A percentile compares a stretch with the other conserved stretches of the same genome.
Evolutionary conservation across 2,888 invertebrate genomes (phyloP).

Genomic region (Mythimna albipuncta): DNA sequence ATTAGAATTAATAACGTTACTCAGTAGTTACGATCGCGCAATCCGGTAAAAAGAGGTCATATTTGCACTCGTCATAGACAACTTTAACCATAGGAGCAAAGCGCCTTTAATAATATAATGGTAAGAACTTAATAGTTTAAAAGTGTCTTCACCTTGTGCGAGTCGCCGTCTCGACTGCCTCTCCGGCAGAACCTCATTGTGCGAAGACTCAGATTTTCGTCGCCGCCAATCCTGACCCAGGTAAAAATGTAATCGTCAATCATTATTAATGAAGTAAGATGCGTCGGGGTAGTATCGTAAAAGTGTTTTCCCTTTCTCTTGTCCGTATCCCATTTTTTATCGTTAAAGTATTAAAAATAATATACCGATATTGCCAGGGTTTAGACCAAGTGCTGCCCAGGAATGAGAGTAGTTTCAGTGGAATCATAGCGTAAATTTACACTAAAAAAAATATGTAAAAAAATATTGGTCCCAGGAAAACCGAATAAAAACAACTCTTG

Average conservation of each 20-base stretch:
- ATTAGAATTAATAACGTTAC: background rate
- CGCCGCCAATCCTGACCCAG: conserved; percentile 65
- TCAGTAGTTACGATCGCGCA: background rate
- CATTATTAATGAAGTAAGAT: too few species aligned
- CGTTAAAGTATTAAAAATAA: too few species aligned
- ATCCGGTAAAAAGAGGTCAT: background rate
- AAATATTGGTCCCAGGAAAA: too few species aligned
- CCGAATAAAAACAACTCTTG: too few species aligned
- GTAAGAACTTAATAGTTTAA: background rate
- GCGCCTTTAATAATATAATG: background rate
- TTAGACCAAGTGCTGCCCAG: too few species aligned
- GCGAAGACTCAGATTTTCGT: conserved; percentile 68
- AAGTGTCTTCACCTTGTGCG: conserved; percentile 79
- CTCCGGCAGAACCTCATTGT: conserved; percentile 75
- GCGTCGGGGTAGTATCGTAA: too few species aligned
- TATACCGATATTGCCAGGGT: too few species aligned
- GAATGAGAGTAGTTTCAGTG: too few species aligned
- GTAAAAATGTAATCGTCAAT: background rate
- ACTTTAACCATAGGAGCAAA: background rate
- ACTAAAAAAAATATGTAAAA: too few species aligned
- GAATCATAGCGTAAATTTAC: too few species aligned
- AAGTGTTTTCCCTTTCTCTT: too few species aligned
- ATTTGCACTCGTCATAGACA: background rate
- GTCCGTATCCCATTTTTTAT: too few species aligned
- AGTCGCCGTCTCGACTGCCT: conserved; percentile 80